These are phyloP conservation scores for Centropus bengalensis DNA, from an alignment of 2,113 vertebrate species.

Conservation along the genomic window DNA sequence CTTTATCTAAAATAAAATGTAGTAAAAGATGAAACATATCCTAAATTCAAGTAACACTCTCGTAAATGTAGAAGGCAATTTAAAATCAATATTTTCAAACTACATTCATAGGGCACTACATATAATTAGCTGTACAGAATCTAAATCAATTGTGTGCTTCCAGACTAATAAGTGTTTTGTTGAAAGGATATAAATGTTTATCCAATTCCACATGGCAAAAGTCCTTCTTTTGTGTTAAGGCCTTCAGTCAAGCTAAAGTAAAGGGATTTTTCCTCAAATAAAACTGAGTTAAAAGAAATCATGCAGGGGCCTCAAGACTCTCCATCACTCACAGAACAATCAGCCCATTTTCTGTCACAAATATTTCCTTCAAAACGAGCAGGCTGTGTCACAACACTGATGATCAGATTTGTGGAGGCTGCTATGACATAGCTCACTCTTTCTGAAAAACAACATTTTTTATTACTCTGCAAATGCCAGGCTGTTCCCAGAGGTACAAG, in stretches of 20 bases:
- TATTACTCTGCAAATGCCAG: not conserved
- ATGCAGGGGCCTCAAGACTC: not conserved
- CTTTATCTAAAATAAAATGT: not conserved
- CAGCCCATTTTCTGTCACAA: not conserved
- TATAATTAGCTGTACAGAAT: not conserved
- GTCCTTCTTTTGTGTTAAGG: not conserved
- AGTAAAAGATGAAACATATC: not conserved
- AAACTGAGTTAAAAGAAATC: not conserved
- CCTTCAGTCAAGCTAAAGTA: not conserved
- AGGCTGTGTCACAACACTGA: not conserved
- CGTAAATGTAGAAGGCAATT: not conserved
- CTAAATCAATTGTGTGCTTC: not conserved
- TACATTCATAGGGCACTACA: not conserved
- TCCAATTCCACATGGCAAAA: not conserved
- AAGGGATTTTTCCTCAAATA: not conserved
- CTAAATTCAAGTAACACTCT: not conserved
- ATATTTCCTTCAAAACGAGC: not conserved
- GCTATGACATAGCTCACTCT: fast-evolving
- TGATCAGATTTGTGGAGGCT: not conserved
- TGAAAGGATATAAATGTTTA: not conserved
- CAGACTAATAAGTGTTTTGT: not conserved
- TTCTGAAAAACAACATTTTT: not conserved
- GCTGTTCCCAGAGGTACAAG: not conserved
- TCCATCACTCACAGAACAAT: not conserved
- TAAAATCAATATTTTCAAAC: conserved; percentile 32